A percentile compares a stretch with the other conserved stretches of the same genome.
These are phyloP conservation scores for Leptobrachium leishanense DNA, from an alignment of 2,113 vertebrate genomes.

Conservation along the genomic window DNA sequence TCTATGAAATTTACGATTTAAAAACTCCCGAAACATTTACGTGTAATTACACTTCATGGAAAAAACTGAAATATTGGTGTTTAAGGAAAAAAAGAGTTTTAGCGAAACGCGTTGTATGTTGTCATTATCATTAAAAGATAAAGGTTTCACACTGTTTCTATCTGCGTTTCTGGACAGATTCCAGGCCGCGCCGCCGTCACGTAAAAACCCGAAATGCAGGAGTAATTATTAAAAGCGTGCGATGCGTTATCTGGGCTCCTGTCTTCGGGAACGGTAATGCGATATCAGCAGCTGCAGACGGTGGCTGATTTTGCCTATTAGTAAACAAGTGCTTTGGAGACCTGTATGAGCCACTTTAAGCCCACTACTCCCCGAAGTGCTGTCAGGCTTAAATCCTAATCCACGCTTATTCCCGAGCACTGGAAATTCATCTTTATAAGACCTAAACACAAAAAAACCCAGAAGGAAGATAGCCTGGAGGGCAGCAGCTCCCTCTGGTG, in stretches of 20 bases:
- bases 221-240: conserved; percentile 86
- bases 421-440: conserved; percentile 90
- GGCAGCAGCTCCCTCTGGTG: conserved; percentile 83
- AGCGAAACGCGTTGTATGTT: conserved; percentile 74
- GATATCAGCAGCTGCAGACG: conserved; percentile 86
- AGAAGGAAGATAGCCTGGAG: conserved; percentile 76
- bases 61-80: conserved; percentile 71
- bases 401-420: conserved; percentile 85
- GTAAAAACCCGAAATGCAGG: conserved; percentile 72
- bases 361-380: conserved; percentile 84
- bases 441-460: conserved; percentile 84
- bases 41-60: conserved; percentile 81
- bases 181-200: conserved; percentile 77
- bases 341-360: conserved; percentile 84
- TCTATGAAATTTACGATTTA: conserved; percentile 73
- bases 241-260: conserved; percentile 83
- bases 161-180: conserved; percentile 82
- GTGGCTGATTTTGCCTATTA: conserved; percentile 78
- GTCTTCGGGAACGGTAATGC: conserved; percentile 84
- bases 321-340: conserved; percentile 88
- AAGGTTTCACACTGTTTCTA: conserved; percentile 85
- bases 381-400: conserved; percentile 87
- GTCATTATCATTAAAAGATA: conserved; percentile 84
- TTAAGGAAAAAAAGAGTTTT: conserved; percentile 77
- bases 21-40: conserved; percentile 73